A percentile compares a stretch with the other conserved stretches of the same genome.
Evolutionary conservation across 2,888 invertebrate genomes (phyloP).

Genomic region (Drosophila diplacantha): DNA sequence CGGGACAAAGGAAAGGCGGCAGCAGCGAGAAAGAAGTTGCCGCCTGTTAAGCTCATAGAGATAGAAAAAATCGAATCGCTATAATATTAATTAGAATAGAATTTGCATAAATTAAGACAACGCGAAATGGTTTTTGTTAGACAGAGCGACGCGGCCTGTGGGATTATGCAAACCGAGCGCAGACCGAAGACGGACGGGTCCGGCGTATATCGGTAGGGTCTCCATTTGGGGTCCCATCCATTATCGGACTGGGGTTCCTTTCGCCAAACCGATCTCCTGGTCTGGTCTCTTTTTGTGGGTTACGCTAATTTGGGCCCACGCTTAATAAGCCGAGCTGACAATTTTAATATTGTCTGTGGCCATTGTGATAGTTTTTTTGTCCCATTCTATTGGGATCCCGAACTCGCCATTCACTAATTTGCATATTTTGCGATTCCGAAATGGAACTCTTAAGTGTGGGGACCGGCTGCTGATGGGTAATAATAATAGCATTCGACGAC

Average conservation of each 20-base stretch:
- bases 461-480: constrained; percentile 52
- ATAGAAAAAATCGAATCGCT: constrained; percentile 41
- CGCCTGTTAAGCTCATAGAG: constrained; percentile 36
- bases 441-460: constrained; percentile 70
- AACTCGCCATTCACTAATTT: constrained; percentile 71
- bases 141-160: constrained; percentile 64
- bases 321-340: constrained; percentile 45
- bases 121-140: constrained; percentile 62
- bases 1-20: constrained; percentile 45
- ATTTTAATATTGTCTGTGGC: constrained; percentile 54
- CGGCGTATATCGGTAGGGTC: constrained; percentile 4
- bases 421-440: constrained; percentile 68
- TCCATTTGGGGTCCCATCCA: constrained; percentile 18
- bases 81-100: constrained; percentile 69
- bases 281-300: constrained; percentile 43
- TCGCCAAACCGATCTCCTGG: constrained; percentile 20
- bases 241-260: constrained; percentile 23
- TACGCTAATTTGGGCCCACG: constrained; percentile 50
- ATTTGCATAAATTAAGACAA: constrained; percentile 68
- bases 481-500: constrained; percentile 51
- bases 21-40: constrained; percentile 55
- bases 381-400: constrained; percentile 51
- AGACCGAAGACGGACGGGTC: constrained; percentile 1
- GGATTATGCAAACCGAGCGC: constrained; percentile 38
- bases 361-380: constrained; percentile 46